Evolutionary conservation across 2,797 vertebrate genomes (phyloP), one percentile per base, ranked within the genome.

Genomic region (Sebastes jordani): DNA sequence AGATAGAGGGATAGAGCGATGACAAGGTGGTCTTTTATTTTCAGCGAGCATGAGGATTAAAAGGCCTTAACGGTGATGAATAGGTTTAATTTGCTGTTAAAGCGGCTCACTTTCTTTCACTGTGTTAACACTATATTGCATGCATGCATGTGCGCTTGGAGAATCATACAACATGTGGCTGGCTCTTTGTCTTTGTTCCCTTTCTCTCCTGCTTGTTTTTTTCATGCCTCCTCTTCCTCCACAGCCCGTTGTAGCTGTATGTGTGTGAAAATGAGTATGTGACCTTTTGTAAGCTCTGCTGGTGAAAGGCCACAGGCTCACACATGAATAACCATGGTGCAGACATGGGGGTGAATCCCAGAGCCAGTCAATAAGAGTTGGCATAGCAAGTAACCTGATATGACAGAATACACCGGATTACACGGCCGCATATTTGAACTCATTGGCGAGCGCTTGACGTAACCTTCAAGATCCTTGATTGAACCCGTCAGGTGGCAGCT

Each of bases 51-150:
- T 42, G 65, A 74, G 76, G 55, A 89, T 88, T 88, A 86, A 90
- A 91, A 89, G 69, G 49, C 79, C 71, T 60, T 58, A 86, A 66
- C 68, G 30, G 49, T 88, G 90, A 91, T 89, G 75, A 88, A 89
- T 90, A 67, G 81, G 76, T 89, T 91, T 92, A 81, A 91, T 91
- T 92, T 93, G 68, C 88, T 75, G 46, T 87, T 84, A 77, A 78
- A 81, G 76, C 38, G 25, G 62, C 85, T 80, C 34, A 23, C 71
- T 80, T 75, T 83, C 73, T 76, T 61, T 49, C 79, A 52, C 10
- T 38, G 14, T 82, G 78, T 87, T 86, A 82, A 76, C 68, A 76
- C 60, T 80, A 3, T 64, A 74, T 60, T 73, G 71, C 32, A 32
- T 56, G 59, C 59, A 30, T 56, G 63, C 59, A 52, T 81, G 34